phyloP scores from a whole-genome alignment of 1,140 invertebrate species.

The Drosophila watanabei region DNA sequence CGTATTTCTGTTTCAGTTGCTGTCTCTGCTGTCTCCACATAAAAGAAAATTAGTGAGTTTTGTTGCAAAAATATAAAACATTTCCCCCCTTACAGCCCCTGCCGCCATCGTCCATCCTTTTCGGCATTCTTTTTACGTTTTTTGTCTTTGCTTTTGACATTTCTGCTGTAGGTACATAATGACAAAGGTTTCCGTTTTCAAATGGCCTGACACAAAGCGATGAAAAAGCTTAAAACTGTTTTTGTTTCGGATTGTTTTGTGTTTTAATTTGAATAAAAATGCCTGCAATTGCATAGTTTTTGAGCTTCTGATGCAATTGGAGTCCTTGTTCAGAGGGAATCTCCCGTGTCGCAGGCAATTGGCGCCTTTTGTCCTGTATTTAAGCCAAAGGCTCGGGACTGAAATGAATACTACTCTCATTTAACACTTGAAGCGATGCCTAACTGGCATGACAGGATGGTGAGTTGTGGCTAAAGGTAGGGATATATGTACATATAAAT shows the following conservation, averaged over 20 bases:
- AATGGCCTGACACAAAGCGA: constrained; percentile 53
- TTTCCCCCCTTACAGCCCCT: constrained; percentile 33
- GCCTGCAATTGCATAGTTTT: constrained; percentile 57
- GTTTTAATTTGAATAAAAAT: constrained; percentile 65
- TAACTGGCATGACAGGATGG: neutral
- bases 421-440: neutral
- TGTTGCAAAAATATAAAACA: constrained; percentile 75
- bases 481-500: neutral
- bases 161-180: constrained; percentile 65
- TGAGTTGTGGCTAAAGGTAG: neutral
- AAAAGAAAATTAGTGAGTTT: constrained; percentile 83
- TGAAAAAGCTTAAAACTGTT: constrained; percentile 65
- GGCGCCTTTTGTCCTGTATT: neutral
- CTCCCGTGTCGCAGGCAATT: constrained; percentile 36
- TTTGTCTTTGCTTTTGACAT: constrained; percentile 54
- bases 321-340: constrained; percentile 31
- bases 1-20: constrained; percentile 73
- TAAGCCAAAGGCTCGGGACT: neutral
- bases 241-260: constrained; percentile 40
- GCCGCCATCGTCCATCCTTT: constrained; percentile 18
- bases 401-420: neutral
- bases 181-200: constrained; percentile 76
- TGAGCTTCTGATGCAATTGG: constrained; percentile 41
- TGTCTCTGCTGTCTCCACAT: constrained; percentile 68
- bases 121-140: constrained; percentile 38